These are phyloP conservation scores for Cerastis rubricosa DNA, from an alignment of 2,888 invertebrate species.

Conservation along the genomic window DNA sequence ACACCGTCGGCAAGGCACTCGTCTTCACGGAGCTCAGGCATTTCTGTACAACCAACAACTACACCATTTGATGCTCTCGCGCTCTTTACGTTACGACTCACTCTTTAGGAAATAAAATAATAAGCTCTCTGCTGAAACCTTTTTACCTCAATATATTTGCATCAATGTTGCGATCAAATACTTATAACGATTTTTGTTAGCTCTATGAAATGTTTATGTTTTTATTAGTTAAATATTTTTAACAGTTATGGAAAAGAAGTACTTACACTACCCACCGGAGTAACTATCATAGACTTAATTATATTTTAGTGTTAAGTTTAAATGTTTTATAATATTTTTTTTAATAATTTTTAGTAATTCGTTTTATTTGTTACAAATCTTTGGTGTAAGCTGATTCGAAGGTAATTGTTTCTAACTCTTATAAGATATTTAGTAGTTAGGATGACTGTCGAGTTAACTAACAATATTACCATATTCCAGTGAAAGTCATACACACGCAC, in stretches of 20 bases:
- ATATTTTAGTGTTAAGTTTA: conserved; percentile 27
- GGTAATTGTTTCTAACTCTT: conserved; percentile 59
- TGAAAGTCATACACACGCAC: conserved; percentile 80
- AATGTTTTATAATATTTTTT: conserved; percentile 5
- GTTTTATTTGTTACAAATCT: conserved; percentile 48
- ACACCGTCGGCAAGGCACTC: conserved; percentile 83
- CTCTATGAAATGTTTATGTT: conserved; percentile 2
- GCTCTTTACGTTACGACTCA: background rate
- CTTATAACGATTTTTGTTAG: conserved; percentile 4
- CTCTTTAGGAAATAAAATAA: conserved; percentile 1
- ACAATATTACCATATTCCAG: conserved; percentile 75
- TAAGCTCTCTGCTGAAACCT: conserved; percentile 17
- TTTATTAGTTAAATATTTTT: conserved; percentile 5
- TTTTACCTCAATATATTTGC: background rate
- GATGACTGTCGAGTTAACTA: conserved; percentile 51
- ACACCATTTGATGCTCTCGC: conserved; percentile 75
- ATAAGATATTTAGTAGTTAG: conserved; percentile 17
- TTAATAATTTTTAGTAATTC: no score
- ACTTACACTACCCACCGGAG: conserved; percentile 55
- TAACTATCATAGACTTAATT: conserved; percentile 9
- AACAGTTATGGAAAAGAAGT: background rate
- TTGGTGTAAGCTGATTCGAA: conserved; percentile 51
- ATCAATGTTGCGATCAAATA: conserved; percentile 21
- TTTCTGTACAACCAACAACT: conserved; percentile 75
- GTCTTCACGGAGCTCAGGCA: conserved; percentile 85